Percentiles rank a stretch among this genome's conserved stretches.
Evolutionary conservation across 2,113 vertebrate species (phyloP).

Genomic region (Labeo rohita): DNA sequence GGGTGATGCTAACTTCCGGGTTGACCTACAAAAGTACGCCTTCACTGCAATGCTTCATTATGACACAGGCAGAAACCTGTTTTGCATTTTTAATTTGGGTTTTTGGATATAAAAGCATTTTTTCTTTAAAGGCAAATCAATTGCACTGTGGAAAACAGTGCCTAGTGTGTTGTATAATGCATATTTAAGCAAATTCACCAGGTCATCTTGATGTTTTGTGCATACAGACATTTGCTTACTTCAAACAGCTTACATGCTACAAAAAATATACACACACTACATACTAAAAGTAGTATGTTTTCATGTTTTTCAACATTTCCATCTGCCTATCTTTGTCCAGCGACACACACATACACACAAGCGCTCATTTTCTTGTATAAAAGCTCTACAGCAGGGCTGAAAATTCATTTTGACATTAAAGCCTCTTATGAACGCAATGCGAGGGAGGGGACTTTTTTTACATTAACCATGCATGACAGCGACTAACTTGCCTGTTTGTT

Average conservation of each 20-base stretch:
- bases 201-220: not conserved
- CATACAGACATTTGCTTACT: not conserved
- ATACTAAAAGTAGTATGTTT: not conserved
- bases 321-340: slow-evolving; percentile 17
- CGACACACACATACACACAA: slow-evolving; percentile 27
- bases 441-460: slow-evolving; percentile 2
- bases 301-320: slow-evolving; percentile 25
- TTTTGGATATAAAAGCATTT: not conserved
- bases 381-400: not conserved
- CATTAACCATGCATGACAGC: slow-evolving; percentile 32
- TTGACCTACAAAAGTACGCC: too few species aligned
- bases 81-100: not conserved
- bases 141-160: not conserved
- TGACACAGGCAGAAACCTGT: not conserved
- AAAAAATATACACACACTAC: not conserved
- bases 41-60: not conserved
- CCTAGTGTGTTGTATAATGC: not conserved
- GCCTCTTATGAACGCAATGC: not conserved
- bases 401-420: slow-evolving; percentile 45
- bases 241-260: not conserved
- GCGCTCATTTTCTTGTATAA: not conserved
- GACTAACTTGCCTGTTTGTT: slow-evolving; percentile 26
- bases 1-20: too few species aligned
- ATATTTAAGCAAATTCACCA: not conserved
- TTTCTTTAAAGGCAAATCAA: not conserved